Percentiles rank a stretch among this genome's conserved stretches.
Conservation (phyloP, 2,888 invertebrate genomes). For the Drosophila trichaetosa region DNA sequence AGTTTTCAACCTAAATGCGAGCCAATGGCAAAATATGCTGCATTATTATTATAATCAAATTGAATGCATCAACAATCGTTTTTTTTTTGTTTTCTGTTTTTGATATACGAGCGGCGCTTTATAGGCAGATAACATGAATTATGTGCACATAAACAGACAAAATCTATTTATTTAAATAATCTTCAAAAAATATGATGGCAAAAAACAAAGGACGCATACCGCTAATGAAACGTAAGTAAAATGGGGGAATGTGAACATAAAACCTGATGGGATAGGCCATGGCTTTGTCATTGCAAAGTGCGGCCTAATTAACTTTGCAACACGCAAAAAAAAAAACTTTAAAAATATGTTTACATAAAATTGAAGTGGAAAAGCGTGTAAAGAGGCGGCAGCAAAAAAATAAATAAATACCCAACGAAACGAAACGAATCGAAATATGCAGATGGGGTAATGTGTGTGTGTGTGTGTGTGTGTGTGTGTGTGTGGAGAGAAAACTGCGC, state of each 20-base stretch:
- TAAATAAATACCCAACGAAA: background rate
- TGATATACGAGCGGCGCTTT: constrained; percentile 2
- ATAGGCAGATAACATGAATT: constrained; percentile 49
- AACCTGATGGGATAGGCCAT: constrained; percentile 57
- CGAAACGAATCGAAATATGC: constrained; percentile 53
- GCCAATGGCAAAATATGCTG: constrained; percentile 56
- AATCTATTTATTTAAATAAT: constrained; percentile 41
- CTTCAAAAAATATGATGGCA: constrained; percentile 49
- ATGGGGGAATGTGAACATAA: constrained; percentile 48
- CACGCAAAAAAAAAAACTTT: constrained; percentile 65
- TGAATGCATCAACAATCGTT: constrained; percentile 55
- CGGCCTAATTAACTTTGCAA: constrained; percentile 66
- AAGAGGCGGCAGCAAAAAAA: constrained; percentile 35
- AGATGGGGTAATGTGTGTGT: constrained; percentile 42
- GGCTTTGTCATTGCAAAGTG: constrained; percentile 60
- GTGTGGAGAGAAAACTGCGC: constrained; percentile 53
- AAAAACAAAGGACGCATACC: constrained; percentile 30
- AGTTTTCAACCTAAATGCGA: constrained; percentile 39
- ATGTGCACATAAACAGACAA: background rate
- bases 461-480: constrained; percentile 27
- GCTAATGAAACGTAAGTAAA: constrained; percentile 39
- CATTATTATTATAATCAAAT: constrained; percentile 57
- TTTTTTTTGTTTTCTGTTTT: background rate
- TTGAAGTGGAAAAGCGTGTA: constrained; percentile 73
- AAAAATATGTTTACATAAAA: constrained; percentile 71